Evolutionary conservation across 2,888 invertebrate genomes (phyloP).

Genomic region (Congeria kusceri): DNA sequence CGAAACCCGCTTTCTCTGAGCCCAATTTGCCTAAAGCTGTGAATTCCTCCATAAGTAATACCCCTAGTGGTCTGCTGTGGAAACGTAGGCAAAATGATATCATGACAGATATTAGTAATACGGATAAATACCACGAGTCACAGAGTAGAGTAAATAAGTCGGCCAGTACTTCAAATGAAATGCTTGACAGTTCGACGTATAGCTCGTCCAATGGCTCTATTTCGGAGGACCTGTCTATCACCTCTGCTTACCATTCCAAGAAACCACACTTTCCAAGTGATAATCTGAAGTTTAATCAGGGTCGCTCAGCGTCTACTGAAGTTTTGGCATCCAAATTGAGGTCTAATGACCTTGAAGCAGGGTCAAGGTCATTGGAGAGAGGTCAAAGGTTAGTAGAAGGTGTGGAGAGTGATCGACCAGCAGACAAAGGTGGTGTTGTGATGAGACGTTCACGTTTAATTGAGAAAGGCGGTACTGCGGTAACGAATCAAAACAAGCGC

Average conservation of each 20-base stretch:
- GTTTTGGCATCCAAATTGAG: conserved; percentile 44
- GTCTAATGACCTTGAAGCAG: conserved; percentile 32
- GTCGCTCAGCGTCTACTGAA: conserved; percentile 59
- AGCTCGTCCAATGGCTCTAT: conserved; percentile 55
- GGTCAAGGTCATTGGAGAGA: conserved; percentile 35
- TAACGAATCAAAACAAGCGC: conserved; percentile 60
- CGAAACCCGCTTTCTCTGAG: conserved; percentile 56
- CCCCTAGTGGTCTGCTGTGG: conserved; percentile 73
- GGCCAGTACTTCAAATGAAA: conserved; percentile 41
- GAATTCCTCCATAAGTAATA: conserved; percentile 55
- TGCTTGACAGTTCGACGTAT: conserved; percentile 54
- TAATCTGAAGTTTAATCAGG: conserved; percentile 53
- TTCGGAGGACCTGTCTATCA: conserved; percentile 59
- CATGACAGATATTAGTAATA: conserved; percentile 55
- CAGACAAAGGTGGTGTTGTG: conserved; percentile 54
- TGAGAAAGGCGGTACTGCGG: conserved; percentile 28
- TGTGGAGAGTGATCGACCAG: conserved; percentile 35
- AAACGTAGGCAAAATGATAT: conserved; percentile 68
- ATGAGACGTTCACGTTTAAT: conserved; percentile 24
- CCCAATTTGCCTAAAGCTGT: conserved; percentile 58
- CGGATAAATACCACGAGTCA: conserved; percentile 45
- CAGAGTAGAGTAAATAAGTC: conserved; percentile 42
- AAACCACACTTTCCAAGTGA: conserved; percentile 55
- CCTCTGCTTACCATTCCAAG: conserved; percentile 61
- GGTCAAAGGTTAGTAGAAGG: conserved; percentile 13